Evolutionary conservation across 2,797 vertebrate species (phyloP).

Genomic region (Myotis planiceps): DNA sequence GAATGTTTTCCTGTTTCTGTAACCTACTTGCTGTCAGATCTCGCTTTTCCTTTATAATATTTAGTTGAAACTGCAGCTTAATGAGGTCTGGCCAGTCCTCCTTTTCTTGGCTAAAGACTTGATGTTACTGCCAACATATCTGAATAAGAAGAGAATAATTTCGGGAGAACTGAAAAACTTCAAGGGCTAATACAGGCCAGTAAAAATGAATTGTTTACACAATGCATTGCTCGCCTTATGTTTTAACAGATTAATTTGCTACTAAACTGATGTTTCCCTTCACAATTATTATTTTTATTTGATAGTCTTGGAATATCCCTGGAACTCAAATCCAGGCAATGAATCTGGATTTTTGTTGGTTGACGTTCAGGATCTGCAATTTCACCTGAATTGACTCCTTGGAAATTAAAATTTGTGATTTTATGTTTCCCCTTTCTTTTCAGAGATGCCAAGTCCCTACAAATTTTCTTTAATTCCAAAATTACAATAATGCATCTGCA

Average conservation of each 20-base stretch:
- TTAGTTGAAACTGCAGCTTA: slow-evolving; percentile 77
- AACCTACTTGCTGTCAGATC: slow-evolving; percentile 71
- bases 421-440: background rate
- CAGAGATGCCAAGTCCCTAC: background rate
- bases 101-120: background rate
- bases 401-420: background rate
- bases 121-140: slow-evolving; percentile 66
- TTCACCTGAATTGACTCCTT: slow-evolving; percentile 8
- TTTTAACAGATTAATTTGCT: slow-evolving; percentile 38
- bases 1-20: slow-evolving; percentile 73
- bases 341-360: slow-evolving; percentile 16
- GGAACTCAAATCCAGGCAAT: background rate
- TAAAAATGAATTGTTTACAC: slow-evolving; percentile 63
- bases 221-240: background rate
- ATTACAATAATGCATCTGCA: background rate
- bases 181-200: slow-evolving; percentile 61
- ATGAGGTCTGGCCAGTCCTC: slow-evolving; percentile 22
- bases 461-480: background rate
- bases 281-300: slow-evolving; percentile 44
- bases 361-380: slow-evolving; percentile 21
- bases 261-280: background rate
- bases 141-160: slow-evolving; percentile 46
- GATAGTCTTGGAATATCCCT: background rate
- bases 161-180: slow-evolving; percentile 70
- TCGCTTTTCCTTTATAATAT: background rate